These are phyloP conservation scores for Pseudoips prasinana DNA, from an alignment of 2,888 invertebrate species.

Conservation along the genomic window DNA sequence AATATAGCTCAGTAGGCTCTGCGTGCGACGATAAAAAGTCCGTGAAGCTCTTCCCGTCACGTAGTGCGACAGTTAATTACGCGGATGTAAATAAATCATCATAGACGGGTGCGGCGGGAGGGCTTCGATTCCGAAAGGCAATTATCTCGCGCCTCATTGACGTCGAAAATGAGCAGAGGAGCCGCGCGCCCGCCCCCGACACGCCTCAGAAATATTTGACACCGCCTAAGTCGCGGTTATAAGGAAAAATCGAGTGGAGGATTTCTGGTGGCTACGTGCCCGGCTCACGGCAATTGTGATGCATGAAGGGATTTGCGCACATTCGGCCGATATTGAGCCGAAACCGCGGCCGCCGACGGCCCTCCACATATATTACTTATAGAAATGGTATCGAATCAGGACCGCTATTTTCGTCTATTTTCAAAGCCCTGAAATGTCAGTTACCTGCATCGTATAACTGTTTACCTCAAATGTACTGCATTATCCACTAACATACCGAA, in stretches of 20 bases:
- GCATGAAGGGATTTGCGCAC: slow-evolving; percentile 69
- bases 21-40: slow-evolving; percentile 71
- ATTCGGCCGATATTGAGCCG: slow-evolving; percentile 59
- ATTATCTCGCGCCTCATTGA: slow-evolving; percentile 79
- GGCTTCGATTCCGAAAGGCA: slow-evolving; percentile 76
- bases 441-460: too few relatives aligned
- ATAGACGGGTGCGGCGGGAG: slow-evolving; percentile 71
- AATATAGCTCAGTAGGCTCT: slow-evolving; percentile 66
- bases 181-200: slow-evolving; percentile 45
- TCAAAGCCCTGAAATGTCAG: too few relatives aligned
- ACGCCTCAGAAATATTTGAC: slow-evolving; percentile 66
- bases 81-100: slow-evolving; percentile 81
- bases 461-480: too few relatives aligned
- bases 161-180: slow-evolving; percentile 69
- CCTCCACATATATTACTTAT: slow-evolving; percentile 65
- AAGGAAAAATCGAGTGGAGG: slow-evolving; percentile 67
- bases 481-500: too few relatives aligned
- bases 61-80: slow-evolving; percentile 81
- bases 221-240: slow-evolving; percentile 62
- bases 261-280: slow-evolving; percentile 65
- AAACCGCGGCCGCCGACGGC: slow-evolving; percentile 48
- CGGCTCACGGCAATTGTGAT: slow-evolving; percentile 65
- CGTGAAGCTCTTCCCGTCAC: slow-evolving; percentile 76
- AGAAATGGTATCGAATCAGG: slow-evolving; percentile 65
- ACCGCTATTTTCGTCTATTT: too few relatives aligned